Evolutionary conservation across 2,888 invertebrate species (phyloP), one percentile per base, ranked within the genome.

Genomic region (Hirtodrosophila trivittata): DNA sequence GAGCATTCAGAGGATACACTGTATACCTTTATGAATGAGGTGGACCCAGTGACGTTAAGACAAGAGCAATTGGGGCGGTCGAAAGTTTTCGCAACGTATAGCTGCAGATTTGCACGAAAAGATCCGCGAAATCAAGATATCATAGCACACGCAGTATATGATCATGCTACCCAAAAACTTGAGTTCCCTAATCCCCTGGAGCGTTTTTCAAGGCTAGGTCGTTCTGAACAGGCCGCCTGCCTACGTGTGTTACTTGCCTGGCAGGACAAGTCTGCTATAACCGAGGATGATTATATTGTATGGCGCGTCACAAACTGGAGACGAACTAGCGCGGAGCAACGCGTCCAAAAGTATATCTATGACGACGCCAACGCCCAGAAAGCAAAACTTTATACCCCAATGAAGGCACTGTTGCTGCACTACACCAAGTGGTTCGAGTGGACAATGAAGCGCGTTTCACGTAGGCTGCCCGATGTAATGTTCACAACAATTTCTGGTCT

Each of bases 81-180:
- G 6, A 2, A 56, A 9, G 14, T 58, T 7, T 77, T 73, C 9
- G 26, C 25, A 9, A 49, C 64, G 0, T 81, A 73, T 7, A 12
- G n/a, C 1, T 10, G 12, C 10, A 35, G 9, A 6, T 41, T 41
- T 0, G 10, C 51, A 0, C 9, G 77, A 0, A 38, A 37, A 10
- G 89, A 89, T 77, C 90, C 90, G 0, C 84, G 90, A 0, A 89
- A 65, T 0, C 45, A 74, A 3, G 47, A 80, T 2, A 21, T 59
- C n/a, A 49, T 86, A 0, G 14, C 0, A 0, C 42, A 45, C 1
- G 5, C 58, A 0, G 4, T 62, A 0, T 77, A 71, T 39, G 87
- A 89, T 47, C 52, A 85, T 32, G 69, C 82, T 1, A 30, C 16
- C 1, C 18, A 37, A 1, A 14, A n/a, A 0, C 30, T 51, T 21